Evolutionary conservation across 2,797 vertebrate genomes (phyloP), one percentile per base, ranked within the genome.

Genomic region (Sternotherus odoratus): DNA sequence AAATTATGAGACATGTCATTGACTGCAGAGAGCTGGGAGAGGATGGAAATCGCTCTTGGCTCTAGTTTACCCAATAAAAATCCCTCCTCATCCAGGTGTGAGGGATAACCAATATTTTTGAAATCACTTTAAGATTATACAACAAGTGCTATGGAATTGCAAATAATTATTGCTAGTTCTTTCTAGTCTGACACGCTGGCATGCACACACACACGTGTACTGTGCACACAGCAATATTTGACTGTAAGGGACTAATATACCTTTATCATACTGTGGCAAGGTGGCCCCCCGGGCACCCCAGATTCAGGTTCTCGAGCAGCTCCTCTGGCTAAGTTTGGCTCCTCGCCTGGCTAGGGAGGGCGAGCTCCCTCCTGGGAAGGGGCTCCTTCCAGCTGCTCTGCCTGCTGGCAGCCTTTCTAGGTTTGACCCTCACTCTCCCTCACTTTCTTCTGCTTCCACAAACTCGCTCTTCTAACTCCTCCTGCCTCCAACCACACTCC

Each of bases 51-150:
- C 82, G 9, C 7, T 82, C 36, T 39, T 16, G 17, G 53, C 83
- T 89, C 81, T 28, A 53, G 7, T 54, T 75, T 69, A 12, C 6
- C 77, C 8, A 0, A 0, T 77, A 33, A 54, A 77, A 86, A 8
- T 24, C 0, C 0, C 28, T 54, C 43, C 48, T 60, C 57, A 60
- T 30, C 30, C 57, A 7, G 28, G 30, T 30, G 21, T 1, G 72
- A 24, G 81, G 4, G 39, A 46, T 13, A 56, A 48, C 48, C 43
- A 88, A 88, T 88, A 90, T 17, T 30, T 89, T 43, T 10, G 3
- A 66, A 36, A 78, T 12, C 19, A 48, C 30, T 90, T 53, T 46
- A 4, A 86, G 91, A 88, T 8, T n/a, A 80, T 6, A 46, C 33
- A 54, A 83, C 60, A 53, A 89, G 66, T 3, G 0, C 1, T 51